Percentiles rank a stretch among this genome's conserved stretches.
These are phyloP conservation scores for Oreortyx pictus DNA, from an alignment of 2,797 vertebrate species.

Conservation along the genomic window DNA sequence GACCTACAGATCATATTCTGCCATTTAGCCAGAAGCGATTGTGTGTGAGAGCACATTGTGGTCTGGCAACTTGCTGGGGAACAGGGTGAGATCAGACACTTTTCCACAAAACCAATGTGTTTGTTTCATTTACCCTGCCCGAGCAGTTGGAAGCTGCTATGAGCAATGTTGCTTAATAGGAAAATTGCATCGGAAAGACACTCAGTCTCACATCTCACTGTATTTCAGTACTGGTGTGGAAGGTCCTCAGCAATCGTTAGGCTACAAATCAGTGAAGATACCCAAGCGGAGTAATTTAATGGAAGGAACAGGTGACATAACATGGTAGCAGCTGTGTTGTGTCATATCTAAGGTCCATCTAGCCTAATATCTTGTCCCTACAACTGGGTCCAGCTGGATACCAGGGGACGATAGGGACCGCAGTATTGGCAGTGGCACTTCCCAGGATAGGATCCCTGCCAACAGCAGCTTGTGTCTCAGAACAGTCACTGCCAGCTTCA, in stretches of 20 bases:
- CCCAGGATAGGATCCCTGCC: not conserved
- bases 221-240: not conserved
- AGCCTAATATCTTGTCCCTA: not conserved
- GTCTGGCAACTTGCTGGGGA: not conserved
- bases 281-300: not conserved
- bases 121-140: not conserved
- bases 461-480: not conserved
- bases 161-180: not conserved
- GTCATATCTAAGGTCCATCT: not conserved
- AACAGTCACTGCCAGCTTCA: not conserved
- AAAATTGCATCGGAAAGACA: not conserved
- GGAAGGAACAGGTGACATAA: not conserved
- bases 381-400: not conserved
- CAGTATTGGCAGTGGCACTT: not conserved
- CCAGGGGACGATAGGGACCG: rapidly evolving
- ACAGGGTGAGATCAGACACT: not conserved
- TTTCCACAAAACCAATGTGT: not conserved
- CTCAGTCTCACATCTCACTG: not conserved
- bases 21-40: not conserved
- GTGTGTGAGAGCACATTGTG: not conserved
- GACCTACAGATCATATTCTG: not conserved
- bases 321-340: not conserved
- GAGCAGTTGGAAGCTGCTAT: not conserved
- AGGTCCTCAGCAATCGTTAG: not conserved
- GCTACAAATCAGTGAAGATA: not conserved